Percentiles rank a stretch among this genome's conserved stretches.
These are phyloP conservation scores for Drosophila equinoxialis DNA, from an alignment of 1,140 invertebrate species.

Conservation along the genomic window DNA sequence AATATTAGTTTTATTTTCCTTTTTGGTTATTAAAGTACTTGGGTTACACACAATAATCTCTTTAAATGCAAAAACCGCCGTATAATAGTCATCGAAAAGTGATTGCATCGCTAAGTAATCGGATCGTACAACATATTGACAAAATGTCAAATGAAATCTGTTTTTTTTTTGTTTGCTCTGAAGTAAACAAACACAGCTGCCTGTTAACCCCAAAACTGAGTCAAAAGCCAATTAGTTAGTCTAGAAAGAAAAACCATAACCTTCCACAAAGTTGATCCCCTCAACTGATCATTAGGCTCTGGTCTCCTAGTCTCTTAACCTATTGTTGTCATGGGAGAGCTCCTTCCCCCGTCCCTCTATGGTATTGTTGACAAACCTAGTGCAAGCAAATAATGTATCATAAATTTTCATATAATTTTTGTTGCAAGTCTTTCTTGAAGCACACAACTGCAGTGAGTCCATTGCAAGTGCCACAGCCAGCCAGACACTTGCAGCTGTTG, in stretches of 20 bases:
- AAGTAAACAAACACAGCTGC: background rate
- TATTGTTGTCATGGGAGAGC: too few relatives aligned
- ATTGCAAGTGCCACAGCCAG: conserved; percentile 53
- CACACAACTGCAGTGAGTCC: conserved; percentile 50
- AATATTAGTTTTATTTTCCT: background rate
- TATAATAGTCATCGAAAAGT: too few relatives aligned
- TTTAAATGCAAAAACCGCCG: too few relatives aligned
- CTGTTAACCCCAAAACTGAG: background rate
- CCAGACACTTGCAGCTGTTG: conserved; percentile 76
- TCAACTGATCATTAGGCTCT: conserved; percentile 5
- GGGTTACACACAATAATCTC: background rate
- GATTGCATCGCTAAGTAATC: too few relatives aligned
- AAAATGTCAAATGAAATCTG: background rate
- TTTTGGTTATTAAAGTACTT: background rate
- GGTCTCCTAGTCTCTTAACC: conserved; percentile 6
- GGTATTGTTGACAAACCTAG: conserved; percentile 71
- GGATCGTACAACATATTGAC: too few relatives aligned
- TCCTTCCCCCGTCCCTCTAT: background rate
- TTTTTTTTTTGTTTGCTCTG: background rate
- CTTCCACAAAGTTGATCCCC: background rate
- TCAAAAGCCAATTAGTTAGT: conserved; percentile 16
- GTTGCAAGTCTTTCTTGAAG: conserved; percentile 60
- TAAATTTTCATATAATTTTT: conserved; percentile 80
- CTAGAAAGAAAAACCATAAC: background rate
- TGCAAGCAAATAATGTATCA: conserved; percentile 80